Evolutionary conservation across 2,113 vertebrate species (phyloP).

Genomic region (Ictalurus punctatus): DNA sequence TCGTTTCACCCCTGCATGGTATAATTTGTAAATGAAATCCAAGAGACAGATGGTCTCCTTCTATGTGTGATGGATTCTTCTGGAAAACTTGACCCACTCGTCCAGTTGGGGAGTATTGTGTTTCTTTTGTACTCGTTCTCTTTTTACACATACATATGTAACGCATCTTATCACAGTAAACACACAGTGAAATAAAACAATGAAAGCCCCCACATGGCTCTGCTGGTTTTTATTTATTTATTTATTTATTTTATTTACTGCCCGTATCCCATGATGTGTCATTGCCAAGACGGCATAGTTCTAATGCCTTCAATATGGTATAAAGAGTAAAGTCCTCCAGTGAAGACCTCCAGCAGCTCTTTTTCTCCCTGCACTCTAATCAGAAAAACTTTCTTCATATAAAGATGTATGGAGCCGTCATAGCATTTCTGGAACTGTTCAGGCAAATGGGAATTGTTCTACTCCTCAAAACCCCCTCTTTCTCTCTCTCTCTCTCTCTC

Average conservation of each 20-base stretch:
- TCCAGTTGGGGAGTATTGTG: slow-evolving; percentile 3
- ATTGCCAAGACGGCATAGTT: slow-evolving; percentile 46
- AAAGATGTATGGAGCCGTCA: slow-evolving; percentile 9
- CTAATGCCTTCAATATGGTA: slow-evolving; percentile 68
- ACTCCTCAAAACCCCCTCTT: too few relatives aligned
- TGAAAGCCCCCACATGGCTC: slow-evolving; percentile 9
- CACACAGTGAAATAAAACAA: slow-evolving; percentile 19
- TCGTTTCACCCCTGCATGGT: slow-evolving; percentile 8
- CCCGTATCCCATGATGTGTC: slow-evolving; percentile 39
- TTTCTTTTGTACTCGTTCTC: background rate
- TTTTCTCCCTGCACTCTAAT: slow-evolving; percentile 13
- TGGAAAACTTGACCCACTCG: slow-evolving; percentile 21
- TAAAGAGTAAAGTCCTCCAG: slow-evolving; percentile 30
- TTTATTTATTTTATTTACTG: slow-evolving; percentile 13
- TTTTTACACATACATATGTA: slow-evolving; percentile 1
- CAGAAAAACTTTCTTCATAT: background rate
- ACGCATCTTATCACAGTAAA: slow-evolving; percentile 15
- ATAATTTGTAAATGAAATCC: slow-evolving; percentile 20
- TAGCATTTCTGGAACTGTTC: background rate
- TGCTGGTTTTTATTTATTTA: slow-evolving; percentile 4
- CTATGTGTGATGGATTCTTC: slow-evolving; percentile 27
- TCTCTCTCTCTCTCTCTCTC: background rate
- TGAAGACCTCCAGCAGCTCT: slow-evolving; percentile 45
- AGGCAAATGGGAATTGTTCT: background rate
- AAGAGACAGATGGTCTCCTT: slow-evolving; percentile 22